Conservation (phyloP, 2,797 vertebrate species). For the Sebastes elongatus region DNA sequence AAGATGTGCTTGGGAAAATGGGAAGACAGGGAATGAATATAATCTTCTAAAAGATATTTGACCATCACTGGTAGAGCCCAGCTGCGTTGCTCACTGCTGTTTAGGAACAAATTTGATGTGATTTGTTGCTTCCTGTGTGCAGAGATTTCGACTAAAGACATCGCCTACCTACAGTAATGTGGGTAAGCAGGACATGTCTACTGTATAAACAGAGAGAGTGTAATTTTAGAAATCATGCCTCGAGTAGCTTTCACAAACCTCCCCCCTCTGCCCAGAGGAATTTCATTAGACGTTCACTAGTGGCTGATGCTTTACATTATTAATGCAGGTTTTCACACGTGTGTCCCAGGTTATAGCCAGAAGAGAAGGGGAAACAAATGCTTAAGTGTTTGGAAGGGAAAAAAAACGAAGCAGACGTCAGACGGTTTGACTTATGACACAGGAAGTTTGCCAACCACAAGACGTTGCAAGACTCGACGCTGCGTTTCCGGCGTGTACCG, state of each 20-base stretch:
- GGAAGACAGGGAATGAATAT: background rate
- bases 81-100: background rate
- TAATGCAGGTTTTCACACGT: background rate
- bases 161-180: background rate
- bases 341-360: background rate
- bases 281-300: background rate
- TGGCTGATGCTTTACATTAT: background rate
- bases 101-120: background rate
- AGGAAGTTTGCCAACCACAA: slow-evolving; percentile 71
- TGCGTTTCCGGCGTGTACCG: slow-evolving; percentile 36
- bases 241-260: background rate
- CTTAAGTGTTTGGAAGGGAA: background rate
- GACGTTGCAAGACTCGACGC: slow-evolving; percentile 17
- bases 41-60: background rate
- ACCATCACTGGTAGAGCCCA: too few species aligned
- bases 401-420: slow-evolving; percentile 3
- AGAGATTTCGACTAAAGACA: background rate
- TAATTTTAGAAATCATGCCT: background rate
- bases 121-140: slow-evolving; percentile 18
- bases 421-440: slow-evolving; percentile 35
- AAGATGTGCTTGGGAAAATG: too few species aligned
- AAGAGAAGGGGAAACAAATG: background rate
- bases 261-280: background rate
- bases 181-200: background rate
- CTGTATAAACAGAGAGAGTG: background rate